phyloP scores from a whole-genome alignment of 2,113 vertebrate genomes.

The Rhynchomys soricoides region DNA sequence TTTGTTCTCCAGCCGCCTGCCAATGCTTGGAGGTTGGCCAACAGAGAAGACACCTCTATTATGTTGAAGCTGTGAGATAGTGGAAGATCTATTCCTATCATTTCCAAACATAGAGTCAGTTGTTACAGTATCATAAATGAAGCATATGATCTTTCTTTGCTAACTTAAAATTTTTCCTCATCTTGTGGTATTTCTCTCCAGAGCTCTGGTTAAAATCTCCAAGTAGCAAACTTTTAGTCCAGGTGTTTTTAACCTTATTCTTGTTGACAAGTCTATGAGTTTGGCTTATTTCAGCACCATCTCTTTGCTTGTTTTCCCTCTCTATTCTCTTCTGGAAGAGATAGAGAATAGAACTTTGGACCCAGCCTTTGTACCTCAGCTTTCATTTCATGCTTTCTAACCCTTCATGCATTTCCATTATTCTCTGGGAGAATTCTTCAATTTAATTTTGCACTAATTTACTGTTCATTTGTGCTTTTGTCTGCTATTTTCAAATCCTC shows the following conservation, averaged over 20 bases:
- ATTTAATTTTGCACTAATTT: constrained; percentile 35
- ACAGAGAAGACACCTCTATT: not conserved
- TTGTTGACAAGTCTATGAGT: not conserved
- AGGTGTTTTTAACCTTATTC: not conserved
- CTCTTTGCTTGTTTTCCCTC: not conserved
- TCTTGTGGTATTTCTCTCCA: not conserved
- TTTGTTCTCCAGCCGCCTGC: not conserved
- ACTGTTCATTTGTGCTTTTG: not conserved
- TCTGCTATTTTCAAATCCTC: constrained; percentile 21
- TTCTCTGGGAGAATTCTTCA: constrained; percentile 23
- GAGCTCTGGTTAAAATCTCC: not conserved
- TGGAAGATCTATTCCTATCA: not conserved
- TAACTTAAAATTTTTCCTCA: not conserved
- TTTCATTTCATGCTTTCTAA: constrained; percentile 38
- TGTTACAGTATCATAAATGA: not conserved
- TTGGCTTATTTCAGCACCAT: not conserved
- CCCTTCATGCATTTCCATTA: not conserved
- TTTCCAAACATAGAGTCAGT: not conserved
- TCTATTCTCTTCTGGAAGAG: not conserved
- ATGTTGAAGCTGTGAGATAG: not conserved
- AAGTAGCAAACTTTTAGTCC: not conserved
- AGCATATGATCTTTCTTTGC: constrained; percentile 23
- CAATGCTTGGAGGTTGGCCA: not conserved
- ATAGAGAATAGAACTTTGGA: not conserved
- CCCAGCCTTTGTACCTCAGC: not conserved